Base-by-base conservation (phyloP, 2,888 invertebrate genomes). In the Caenorhabditis imperialis region DNA sequence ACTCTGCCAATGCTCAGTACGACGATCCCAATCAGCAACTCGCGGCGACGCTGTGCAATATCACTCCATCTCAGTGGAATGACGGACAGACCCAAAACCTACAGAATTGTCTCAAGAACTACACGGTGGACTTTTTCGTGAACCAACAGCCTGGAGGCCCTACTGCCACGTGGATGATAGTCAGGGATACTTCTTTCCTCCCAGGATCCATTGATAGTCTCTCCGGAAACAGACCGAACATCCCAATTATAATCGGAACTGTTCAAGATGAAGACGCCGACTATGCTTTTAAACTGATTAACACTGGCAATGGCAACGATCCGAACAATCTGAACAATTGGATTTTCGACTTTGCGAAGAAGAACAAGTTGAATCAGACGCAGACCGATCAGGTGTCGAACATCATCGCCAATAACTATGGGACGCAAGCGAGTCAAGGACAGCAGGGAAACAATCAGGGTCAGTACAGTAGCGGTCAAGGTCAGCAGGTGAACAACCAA, bases 231-330 rank as follows among this genome's bases (percentile, higher is more conserved):
- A 60, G 81, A 3, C 80, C 83, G 7, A 73, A 77, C 20, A 81
- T 83, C 40, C 83, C 83, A 12, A 78, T 83, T 53, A 81, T 83
- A 10, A 81, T 83, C 16, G 83, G 83, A 3, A 83, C 82, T 1
- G 82, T 82, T 3, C 82, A 82, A 40, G 83, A 83, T 50, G 83
- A 83, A 42, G 81, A 81, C 25, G 82, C 81, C 2, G 81, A 81
- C 54, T 83, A 83, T 55, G 81, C 77, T 1, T 78, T 81, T 55
- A 81, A 77, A 61, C 23, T 81, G 58, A 72, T 81, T 16, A 77
- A 77, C 22, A 77, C 67, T 23, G 78, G 77, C 30, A 65, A 75
- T 16, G 75, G 58, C 3, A 42, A 60, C 18, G 71, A 77, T 38
- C 55, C 77, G 38, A 53, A 75, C n/a, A 79, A 77, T 37, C 16